Evolutionary conservation across 2,797 vertebrate genomes (phyloP), one percentile per base, ranked within the genome.

Genomic region (Pseudopleuronectes americanus): DNA sequence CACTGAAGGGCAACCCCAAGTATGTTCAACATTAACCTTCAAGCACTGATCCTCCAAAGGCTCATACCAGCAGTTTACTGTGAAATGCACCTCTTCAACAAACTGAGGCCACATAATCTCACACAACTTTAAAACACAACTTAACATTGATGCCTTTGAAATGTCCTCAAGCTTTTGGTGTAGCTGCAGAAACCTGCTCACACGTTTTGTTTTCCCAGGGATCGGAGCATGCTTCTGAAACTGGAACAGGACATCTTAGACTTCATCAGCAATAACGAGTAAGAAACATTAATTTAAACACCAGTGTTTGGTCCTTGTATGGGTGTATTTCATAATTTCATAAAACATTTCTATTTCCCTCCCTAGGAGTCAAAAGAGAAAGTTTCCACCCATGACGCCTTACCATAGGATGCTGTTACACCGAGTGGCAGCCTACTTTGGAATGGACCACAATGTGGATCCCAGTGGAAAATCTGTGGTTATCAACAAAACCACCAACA

Each of bases 251-350:
- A 99, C 94, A 98, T 99, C 93, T 96, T 98, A 92, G 98, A 99
- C 95, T 99, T 99, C 95, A 99, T 99, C 96, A 95, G 96, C 94
- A 98, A 97, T 95, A 98, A 97, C 69, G 97, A 98, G 98, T 99
- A 83, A 89, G 89, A 68, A 24, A 19, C 8, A 13, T 49, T 26
- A n/a, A 66, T 54, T 9, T 23, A 28, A 16, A 19, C 22, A 12
- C 8, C 6, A 31, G 7, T 31, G 28, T 8, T 8, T 33, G 31
- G 9, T 0, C 8, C 8, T 10, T 33, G 36, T 38, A 12, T 38
- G 36, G 9, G 36, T 38, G 3, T 38, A 13, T 38, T 38, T 38
- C 36, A 13, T 38, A 12, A 38, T 31, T 31, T 8, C 28, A 8
- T 31, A 31, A 31, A 31, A 1, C 13, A 7, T 53, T 4, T 55